Base-by-base conservation (phyloP, 2,113 vertebrate genomes). In the Chinchilla lanigera region DNA sequence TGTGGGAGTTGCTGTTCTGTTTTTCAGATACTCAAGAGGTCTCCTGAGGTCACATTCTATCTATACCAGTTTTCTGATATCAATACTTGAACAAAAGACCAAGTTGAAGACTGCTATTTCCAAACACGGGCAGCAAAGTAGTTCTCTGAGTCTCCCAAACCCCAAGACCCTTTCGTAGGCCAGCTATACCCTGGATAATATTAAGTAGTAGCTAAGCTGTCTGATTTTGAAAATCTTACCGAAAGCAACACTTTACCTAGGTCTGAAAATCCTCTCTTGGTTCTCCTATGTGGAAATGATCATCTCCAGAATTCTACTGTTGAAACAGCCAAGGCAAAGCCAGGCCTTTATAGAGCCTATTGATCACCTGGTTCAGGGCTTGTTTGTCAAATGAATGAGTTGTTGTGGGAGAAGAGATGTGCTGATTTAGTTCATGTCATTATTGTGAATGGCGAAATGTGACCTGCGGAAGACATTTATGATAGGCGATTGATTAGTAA, bases 21-120 rank as follows among this genome's bases (percentile, higher is more conserved):
- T 94, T 97, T 92, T 82, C 47, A 97, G 58, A 61, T 90, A 92
- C 38, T 92, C 17, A 77, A 20, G 63, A 80, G 10, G n/a, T 96
- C 78, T 90, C 28, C 30, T 94, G 69, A 96, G 86, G 81, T 92
- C 75, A 47, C 54, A 71, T 14, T 92, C 35, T 69, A n/a, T 94
- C 94, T 54, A 14, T 93, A 14, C 77, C 88, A 8, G 13, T 82
- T 73, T 82, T 93, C 61, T 47, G 56, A 35, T 93, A 83, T 93
- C 58, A 61, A 0, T 47, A 28, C 33, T 84, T 73, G 73, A 89
- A 58, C 33, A 50, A n/a, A 87, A 92, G 38, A 20, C 35, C 28
- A 38, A 1, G 10, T 88, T 89, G 54, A 50, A 93, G 47, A 17
- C 75, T 87, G 54, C 73, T 71, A 2, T n/a, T 81, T 81, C 60